These are phyloP conservation scores for Neosilurus mollespiculum DNA, from an alignment of 2,797 vertebrate species.

Conservation along the genomic window DNA sequence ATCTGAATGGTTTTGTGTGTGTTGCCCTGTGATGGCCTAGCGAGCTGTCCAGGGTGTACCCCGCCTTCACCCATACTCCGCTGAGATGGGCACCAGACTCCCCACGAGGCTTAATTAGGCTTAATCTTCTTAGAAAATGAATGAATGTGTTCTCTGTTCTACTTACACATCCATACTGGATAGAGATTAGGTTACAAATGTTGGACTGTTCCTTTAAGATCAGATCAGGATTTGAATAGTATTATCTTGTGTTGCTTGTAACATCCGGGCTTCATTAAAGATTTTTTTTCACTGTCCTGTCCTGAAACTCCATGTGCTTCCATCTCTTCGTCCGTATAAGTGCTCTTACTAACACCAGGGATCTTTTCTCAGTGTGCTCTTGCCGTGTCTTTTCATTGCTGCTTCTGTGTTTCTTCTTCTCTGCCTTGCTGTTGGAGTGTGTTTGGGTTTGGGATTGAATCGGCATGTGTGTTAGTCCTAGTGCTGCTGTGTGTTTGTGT, in stretches of 20 bases:
- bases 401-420: slow-evolving; percentile 7
- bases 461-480: slow-evolving; percentile 23
- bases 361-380: slow-evolving; percentile 11
- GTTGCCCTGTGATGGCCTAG: no score
- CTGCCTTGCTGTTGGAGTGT: slow-evolving; percentile 32
- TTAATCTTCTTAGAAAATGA: no score
- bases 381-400: slow-evolving; percentile 42
- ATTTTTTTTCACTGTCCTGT: slow-evolving; percentile 5
- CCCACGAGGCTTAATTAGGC: no score
- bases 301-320: neutral
- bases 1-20: no score
- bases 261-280: neutral
- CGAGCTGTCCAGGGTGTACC: no score
- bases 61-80: no score
- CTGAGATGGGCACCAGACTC: no score
- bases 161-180: neutral
- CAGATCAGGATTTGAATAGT: neutral
- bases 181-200: neutral
- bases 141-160: neutral
- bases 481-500: neutral
- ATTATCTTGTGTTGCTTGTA: neutral
- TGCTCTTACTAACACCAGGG: neutral
- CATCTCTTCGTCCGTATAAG: neutral
- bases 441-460: slow-evolving; percentile 22
- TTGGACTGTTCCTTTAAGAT: neutral